Evolutionary conservation across 2,113 vertebrate genomes (phyloP).

Genomic region (Syngnathoides biaculeatus): DNA sequence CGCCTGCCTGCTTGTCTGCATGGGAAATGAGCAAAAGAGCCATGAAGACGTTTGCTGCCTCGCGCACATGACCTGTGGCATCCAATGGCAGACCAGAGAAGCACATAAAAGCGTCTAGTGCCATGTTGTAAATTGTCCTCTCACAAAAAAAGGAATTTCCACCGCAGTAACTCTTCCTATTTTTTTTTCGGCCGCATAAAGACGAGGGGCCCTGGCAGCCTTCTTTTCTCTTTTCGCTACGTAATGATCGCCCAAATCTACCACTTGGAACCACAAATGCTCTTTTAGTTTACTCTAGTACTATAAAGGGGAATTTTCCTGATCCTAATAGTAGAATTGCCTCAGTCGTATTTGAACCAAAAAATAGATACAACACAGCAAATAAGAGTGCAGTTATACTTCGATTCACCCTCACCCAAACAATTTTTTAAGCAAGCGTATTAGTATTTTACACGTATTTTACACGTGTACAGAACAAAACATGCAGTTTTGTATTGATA

Average conservation of each 20-base stretch:
- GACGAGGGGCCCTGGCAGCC: neutral
- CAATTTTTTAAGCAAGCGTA: neutral
- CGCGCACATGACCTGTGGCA: slow-evolving; percentile 97
- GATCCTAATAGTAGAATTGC: too few species aligned
- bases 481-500: neutral
- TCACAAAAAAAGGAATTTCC: slow-evolving; percentile 99
- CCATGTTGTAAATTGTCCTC: slow-evolving; percentile 99
- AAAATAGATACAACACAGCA: neutral
- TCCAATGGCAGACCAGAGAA: slow-evolving; percentile 96
- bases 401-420: neutral
- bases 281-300: too few species aligned
- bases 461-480: neutral
- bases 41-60: slow-evolving; percentile 89
- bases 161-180: slow-evolving; percentile 88
- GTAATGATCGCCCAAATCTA: neutral
- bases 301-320: too few species aligned
- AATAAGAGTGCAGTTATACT: neutral
- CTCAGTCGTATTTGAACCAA: too few species aligned
- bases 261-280: neutral
- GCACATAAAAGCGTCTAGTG: slow-evolving; percentile 99
- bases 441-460: neutral
- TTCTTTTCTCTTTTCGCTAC: neutral
- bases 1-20: slow-evolving; percentile 76
- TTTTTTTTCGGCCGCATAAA: slow-evolving; percentile 65
- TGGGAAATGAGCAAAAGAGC: slow-evolving; percentile 94